Conservation (phyloP, 1,140 invertebrate species). For the Pseudomyrmex concolor region DNA sequence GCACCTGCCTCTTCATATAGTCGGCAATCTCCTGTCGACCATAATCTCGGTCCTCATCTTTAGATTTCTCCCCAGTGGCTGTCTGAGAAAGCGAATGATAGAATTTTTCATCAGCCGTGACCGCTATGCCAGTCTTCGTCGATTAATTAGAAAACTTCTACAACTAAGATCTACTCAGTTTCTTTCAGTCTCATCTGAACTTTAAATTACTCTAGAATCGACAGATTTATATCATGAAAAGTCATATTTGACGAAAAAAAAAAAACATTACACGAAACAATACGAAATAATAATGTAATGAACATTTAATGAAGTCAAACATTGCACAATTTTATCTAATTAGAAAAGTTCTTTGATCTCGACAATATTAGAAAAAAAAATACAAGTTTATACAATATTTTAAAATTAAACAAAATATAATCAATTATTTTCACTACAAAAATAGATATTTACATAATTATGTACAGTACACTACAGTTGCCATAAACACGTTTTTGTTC, state of each 20-base stretch:
- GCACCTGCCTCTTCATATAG: neutral
- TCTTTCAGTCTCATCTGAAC: constrained; percentile 51
- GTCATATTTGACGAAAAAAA: constrained; percentile 19
- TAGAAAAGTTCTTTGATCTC: neutral
- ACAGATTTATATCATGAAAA: neutral
- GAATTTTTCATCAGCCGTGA: constrained; percentile 67
- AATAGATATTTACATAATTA: constrained; percentile 15
- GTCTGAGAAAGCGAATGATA: constrained; percentile 48
- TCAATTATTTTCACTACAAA: neutral
- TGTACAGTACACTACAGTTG: neutral
- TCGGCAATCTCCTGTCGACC: constrained; percentile 50
- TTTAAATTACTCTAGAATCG: constrained; percentile 65
- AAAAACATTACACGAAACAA: neutral
- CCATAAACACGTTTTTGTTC: neutral
- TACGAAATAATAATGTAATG: neutral
- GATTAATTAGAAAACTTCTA: constrained; percentile 74
- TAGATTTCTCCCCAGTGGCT: neutral
- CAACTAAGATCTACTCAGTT: constrained; percentile 45
- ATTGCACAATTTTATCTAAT: neutral
- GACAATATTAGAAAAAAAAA: neutral
- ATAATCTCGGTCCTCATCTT: constrained; percentile 69
- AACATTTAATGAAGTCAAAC: neutral
- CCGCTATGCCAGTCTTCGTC: constrained; percentile 48
- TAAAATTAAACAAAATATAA: neutral
- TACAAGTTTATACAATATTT: no score